phyloP scores from a whole-genome alignment of 2,113 vertebrate species.

The Oriolus oriolus region DNA sequence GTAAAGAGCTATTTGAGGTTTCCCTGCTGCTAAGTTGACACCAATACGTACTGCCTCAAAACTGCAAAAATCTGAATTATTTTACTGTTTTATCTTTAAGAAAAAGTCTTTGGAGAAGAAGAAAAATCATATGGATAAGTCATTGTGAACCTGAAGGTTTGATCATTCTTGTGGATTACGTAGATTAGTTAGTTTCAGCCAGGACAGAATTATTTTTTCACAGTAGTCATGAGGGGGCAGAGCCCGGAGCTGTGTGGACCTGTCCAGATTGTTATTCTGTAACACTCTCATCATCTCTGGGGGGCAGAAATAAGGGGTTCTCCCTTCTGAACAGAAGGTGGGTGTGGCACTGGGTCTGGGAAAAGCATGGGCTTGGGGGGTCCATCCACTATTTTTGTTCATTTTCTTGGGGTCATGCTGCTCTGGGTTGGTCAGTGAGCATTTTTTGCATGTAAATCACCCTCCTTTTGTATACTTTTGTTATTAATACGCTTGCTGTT shows the following conservation, averaged over 20 bases:
- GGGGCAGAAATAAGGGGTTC: not conserved
- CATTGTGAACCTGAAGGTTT: not conserved
- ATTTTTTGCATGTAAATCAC: not conserved
- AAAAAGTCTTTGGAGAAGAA: not conserved
- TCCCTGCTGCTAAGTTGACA: not conserved
- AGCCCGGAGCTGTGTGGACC: not conserved
- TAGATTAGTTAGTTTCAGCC: not conserved
- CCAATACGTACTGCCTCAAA: not conserved
- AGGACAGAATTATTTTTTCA: not conserved
- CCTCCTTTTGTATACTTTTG: fast-evolving
- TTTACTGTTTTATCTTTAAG: not conserved
- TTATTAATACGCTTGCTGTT: not conserved
- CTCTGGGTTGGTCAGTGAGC: not conserved
- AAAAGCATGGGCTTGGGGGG: fast-evolving
- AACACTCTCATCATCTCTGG: not conserved
- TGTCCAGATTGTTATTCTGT: not conserved
- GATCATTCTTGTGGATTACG: not conserved
- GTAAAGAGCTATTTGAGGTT: not conserved
- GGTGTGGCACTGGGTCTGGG: fast-evolving
- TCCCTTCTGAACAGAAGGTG: not conserved
- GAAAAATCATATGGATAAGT: not conserved
- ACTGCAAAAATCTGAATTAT: not conserved
- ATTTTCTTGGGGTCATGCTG: not conserved
- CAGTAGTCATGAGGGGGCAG: not conserved
- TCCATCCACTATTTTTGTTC: not conserved